phyloP scores from a whole-genome alignment of 2,797 vertebrate genomes.

The Pempheris klunzingeri region DNA sequence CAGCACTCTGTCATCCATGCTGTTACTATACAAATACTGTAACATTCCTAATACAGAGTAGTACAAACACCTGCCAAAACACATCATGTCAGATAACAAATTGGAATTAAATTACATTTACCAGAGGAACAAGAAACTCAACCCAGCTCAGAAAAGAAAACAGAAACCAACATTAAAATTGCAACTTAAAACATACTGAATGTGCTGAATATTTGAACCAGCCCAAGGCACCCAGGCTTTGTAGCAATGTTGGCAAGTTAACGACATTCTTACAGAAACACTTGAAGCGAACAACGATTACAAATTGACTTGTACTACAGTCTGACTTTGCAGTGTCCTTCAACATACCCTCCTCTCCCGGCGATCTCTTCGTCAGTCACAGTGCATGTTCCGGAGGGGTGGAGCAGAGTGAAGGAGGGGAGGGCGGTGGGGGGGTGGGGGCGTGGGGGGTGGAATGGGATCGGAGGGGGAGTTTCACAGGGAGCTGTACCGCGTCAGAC shows the following conservation, averaged over 20 bases:
- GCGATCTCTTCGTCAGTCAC: conserved; percentile 78
- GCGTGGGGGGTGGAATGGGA: neutral
- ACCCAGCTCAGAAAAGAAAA: conserved; percentile 65
- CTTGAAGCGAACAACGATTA: conserved; percentile 82
- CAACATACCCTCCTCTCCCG: conserved; percentile 63
- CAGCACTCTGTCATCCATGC: conserved; percentile 86
- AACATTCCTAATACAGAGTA: conserved; percentile 85
- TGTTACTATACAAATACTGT: conserved; percentile 85
- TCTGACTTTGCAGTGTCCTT: conserved; percentile 79
- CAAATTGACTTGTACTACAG: conserved; percentile 73
- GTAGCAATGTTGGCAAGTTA: conserved; percentile 88
- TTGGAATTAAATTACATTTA: conserved; percentile 81
- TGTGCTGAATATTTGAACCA: conserved; percentile 84
- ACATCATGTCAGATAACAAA: conserved; percentile 81
- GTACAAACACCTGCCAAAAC: conserved; percentile 84
- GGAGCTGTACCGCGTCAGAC: conserved; percentile 68
- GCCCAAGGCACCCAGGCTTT: conserved; percentile 92
- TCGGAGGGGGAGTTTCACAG: conserved; percentile 4
- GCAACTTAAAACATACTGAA: conserved; percentile 79
- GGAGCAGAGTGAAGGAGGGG: conserved; percentile 11
- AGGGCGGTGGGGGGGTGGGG: neutral
- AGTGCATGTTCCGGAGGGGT: conserved; percentile 81
- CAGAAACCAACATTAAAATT: conserved; percentile 71
- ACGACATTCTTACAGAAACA: conserved; percentile 85
- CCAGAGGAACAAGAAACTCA: conserved; percentile 76